phyloP scores from a whole-genome alignment of 2,888 invertebrate species.

The Acronicta psi region DNA sequence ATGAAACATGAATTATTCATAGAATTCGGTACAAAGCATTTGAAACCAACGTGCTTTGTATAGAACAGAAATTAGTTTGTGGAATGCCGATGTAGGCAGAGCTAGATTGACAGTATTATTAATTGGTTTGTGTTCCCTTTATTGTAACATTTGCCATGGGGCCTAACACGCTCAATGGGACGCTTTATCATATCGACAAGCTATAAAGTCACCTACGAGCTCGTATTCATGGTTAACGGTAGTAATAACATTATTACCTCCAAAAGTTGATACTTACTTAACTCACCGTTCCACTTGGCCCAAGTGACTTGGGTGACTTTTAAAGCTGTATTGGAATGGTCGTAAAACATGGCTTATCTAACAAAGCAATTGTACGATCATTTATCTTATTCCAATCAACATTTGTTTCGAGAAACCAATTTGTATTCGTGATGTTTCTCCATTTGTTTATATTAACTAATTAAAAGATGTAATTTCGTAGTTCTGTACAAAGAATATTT shows the following conservation, averaged over 20 bases:
- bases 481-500: constrained; percentile 17
- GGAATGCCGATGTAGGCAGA: constrained; percentile 14
- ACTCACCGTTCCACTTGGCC: constrained; percentile 28
- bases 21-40: neutral
- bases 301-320: constrained; percentile 42
- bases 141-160: constrained; percentile 37
- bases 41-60: constrained; percentile 6
- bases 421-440: constrained; percentile 46
- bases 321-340: constrained; percentile 33
- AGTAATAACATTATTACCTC: constrained; percentile 34
- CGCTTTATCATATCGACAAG: constrained; percentile 30
- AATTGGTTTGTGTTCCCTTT: constrained; percentile 33
- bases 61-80: constrained; percentile 23
- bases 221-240: constrained; percentile 43
- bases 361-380: constrained; percentile 44
- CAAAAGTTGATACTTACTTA: constrained; percentile 37
- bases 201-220: constrained; percentile 35
- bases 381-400: constrained; percentile 54
- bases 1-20: neutral
- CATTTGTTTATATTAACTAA: constrained; percentile 48
- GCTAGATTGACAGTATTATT: constrained; percentile 39
- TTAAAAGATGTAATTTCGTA: constrained; percentile 26
- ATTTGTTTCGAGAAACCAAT: constrained; percentile 53
- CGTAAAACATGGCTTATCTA: constrained; percentile 44
- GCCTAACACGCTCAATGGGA: constrained; percentile 19